phyloP scores from a whole-genome alignment of 2,888 invertebrate species.

The Diogma glabrata region DNA sequence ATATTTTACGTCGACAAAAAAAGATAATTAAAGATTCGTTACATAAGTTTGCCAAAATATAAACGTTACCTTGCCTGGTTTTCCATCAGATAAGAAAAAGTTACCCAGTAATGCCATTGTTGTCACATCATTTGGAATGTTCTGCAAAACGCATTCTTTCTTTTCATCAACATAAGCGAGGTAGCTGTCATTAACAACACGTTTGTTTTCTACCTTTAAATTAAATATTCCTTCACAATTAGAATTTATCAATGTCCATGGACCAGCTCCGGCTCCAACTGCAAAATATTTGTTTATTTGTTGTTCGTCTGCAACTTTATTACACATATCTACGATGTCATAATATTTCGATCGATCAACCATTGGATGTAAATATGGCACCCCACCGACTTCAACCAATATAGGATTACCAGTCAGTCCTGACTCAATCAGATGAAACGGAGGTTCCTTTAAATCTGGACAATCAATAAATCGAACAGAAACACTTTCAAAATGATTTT shows the following conservation, averaged over 20 bases:
- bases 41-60: too few species aligned
- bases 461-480: conserved; percentile 67
- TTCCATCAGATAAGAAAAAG: conserved; percentile 61
- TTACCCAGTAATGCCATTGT: conserved; percentile 73
- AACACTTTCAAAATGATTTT: conserved; percentile 57
- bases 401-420: conserved; percentile 56
- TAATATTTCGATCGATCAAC: conserved; percentile 67
- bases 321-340: conserved; percentile 49
- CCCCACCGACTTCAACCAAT: conserved; percentile 75
- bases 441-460: conserved; percentile 69
- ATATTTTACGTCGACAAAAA: too few species aligned
- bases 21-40: too few species aligned
- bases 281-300: conserved; percentile 48
- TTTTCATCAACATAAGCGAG: conserved; percentile 55
- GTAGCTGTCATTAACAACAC: conserved; percentile 56
- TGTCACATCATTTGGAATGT: conserved; percentile 55
- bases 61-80: conserved; percentile 58
- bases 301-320: too few species aligned
- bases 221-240: conserved; percentile 87
- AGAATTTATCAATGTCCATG: conserved; percentile 63
- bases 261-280: conserved; percentile 89
- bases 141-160: conserved; percentile 47
- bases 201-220: conserved; percentile 45
- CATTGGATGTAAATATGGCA: conserved; percentile 64
- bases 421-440: conserved; percentile 67